Conservation (phyloP, 1,140 invertebrate genomes). For the Danaus melanippus region DNA sequence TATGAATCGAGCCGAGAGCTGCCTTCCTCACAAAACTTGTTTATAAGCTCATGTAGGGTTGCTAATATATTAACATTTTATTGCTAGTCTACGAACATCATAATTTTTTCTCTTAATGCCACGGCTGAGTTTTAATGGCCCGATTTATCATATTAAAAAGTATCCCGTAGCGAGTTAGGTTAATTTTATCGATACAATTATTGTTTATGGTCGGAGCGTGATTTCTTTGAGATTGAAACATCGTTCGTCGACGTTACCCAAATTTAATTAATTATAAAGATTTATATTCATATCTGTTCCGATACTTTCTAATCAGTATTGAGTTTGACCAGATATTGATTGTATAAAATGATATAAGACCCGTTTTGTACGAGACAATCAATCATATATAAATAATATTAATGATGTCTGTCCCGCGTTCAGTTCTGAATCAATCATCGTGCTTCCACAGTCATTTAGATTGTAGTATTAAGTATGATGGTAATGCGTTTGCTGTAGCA, state of each 20-base stretch:
- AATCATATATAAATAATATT: constrained; percentile 56
- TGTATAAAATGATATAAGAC: constrained; percentile 38
- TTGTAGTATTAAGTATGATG: constrained; percentile 32
- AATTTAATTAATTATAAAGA: constrained; percentile 12
- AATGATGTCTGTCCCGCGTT: constrained; percentile 47
- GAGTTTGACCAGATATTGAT: constrained; percentile 27
- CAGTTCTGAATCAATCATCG: constrained; percentile 53
- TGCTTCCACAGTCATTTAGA: constrained; percentile 30
- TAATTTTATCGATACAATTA: constrained; percentile 55
- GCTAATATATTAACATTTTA: constrained; percentile 58
- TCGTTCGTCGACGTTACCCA: constrained; percentile 12
- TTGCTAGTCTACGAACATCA: constrained; percentile 48
- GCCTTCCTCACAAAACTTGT: constrained; percentile 65
- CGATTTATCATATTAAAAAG: constrained; percentile 53
- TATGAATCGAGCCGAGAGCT: constrained; percentile 58
- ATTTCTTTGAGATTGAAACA: constrained; percentile 22
- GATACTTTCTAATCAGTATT: constrained; percentile 27
- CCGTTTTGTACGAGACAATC: constrained; percentile 34
- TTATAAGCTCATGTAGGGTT: constrained; percentile 56
- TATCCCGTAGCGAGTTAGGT: constrained; percentile 38
- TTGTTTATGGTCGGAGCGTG: constrained; percentile 31
- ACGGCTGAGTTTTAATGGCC: constrained; percentile 48
- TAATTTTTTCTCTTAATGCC: constrained; percentile 59
- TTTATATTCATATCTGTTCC: constrained; percentile 9
- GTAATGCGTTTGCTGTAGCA: constrained; percentile 25